phyloP scores from a whole-genome alignment of 2,888 invertebrate genomes.

The Melipona bicolor region DNA sequence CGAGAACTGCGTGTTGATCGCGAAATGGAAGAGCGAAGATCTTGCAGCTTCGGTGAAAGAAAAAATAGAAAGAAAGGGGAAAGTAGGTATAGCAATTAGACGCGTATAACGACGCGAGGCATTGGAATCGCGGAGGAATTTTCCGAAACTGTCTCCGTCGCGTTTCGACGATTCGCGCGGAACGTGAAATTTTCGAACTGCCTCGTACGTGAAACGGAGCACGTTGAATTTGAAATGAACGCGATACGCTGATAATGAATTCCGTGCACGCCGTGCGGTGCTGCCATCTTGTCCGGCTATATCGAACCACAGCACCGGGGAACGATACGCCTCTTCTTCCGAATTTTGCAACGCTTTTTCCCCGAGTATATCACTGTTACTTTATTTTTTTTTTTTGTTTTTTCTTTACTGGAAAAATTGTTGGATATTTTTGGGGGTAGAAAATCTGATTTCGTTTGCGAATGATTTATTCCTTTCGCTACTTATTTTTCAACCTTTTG shows the following conservation, averaged over 20 bases:
- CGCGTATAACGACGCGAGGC: background rate
- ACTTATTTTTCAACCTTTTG: too few relatives aligned
- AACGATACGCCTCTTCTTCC: conserved; percentile 64
- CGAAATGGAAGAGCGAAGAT: conserved; percentile 7
- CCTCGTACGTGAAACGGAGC: background rate
- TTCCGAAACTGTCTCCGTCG: background rate
- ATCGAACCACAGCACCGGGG: conserved; percentile 61
- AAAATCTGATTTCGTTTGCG: too few relatives aligned
- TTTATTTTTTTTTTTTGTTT: background rate
- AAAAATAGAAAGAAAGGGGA: too few relatives aligned
- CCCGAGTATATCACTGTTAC: background rate
- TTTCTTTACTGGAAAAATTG: background rate
- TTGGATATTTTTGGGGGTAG: too few relatives aligned
- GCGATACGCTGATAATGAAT: background rate
- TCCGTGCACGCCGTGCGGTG: conserved; percentile 66
- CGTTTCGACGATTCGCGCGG: background rate
- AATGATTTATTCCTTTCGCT: too few relatives aligned
- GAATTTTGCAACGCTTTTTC: background rate
- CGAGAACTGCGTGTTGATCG: conserved; percentile 22
- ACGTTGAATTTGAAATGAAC: background rate
- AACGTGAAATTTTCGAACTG: background rate
- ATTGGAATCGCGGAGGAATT: background rate
- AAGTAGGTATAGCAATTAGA: conserved; percentile 37
- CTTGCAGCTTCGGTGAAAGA: conserved; percentile 14
- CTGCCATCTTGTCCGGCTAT: conserved; percentile 71